Conservation (phyloP, 2,113 vertebrate genomes). For the Poicephalus gulielmi region DNA sequence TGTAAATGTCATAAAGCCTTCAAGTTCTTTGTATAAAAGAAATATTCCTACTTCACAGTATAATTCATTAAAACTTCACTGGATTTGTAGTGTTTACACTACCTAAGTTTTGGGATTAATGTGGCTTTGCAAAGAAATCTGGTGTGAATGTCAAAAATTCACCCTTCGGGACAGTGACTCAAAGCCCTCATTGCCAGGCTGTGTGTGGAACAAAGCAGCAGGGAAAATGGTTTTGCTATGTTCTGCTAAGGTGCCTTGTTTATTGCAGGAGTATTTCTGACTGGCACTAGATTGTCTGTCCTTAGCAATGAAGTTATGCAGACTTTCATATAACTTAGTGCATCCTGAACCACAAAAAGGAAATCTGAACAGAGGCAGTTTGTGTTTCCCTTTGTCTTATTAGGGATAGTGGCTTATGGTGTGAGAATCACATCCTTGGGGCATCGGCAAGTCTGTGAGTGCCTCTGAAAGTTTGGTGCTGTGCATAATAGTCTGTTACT, state of each 20-base stretch:
- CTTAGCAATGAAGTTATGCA: not conserved
- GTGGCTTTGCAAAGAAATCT: not conserved
- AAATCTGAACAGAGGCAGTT: not conserved
- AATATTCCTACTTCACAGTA: not conserved
- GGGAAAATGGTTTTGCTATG: not conserved
- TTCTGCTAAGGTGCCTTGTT: not conserved
- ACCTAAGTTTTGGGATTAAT: not conserved
- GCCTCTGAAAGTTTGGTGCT: not conserved
- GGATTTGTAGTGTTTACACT: not conserved
- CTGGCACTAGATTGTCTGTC: not conserved
- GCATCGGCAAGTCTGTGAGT: not conserved
- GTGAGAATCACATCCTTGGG: not conserved
- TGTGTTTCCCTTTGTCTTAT: not conserved
- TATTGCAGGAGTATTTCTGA: not conserved
- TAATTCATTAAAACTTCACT: not conserved
- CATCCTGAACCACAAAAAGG: not conserved
- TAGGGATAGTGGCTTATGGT: not conserved
- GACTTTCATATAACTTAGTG: not conserved
- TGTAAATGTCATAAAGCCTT: constrained; percentile 33
- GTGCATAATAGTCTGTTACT: not conserved
- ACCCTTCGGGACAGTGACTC: not conserved
- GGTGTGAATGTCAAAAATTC: not conserved
- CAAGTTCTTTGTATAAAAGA: not conserved
- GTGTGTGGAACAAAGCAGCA: not conserved
- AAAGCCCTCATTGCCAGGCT: not conserved